Evolutionary conservation across 1,140 invertebrate species (phyloP), one percentile per base, ranked within the genome.

Genomic region (Trachymyrmex cornetzi): DNA sequence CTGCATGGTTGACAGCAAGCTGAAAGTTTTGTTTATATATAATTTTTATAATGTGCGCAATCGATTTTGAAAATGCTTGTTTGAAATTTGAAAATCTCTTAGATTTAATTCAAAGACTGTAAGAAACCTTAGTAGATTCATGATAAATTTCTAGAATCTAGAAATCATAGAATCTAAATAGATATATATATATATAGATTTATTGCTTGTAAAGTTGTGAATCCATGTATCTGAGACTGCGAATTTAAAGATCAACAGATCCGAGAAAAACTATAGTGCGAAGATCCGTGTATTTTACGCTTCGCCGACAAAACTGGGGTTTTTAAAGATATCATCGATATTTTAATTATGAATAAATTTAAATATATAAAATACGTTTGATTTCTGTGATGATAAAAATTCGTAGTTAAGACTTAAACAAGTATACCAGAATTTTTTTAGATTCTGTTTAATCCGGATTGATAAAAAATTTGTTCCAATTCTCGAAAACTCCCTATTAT

Each of bases 1-100:
- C 67, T 30, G 38, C 16, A 66, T 12, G 80, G 69, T 74, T 74
- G 69, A 74, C 57, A 74, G 55, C 59, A 61, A 74, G n/a, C 55
- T 30, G 55, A 84, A 50, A 84, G 11, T 72, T 44, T 59, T 74
- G 80, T 74, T 84, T 48, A 34, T 57, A 55, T 19, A 14, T 50
- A 19, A 82, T 59, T 48, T 72, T 82, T 61, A 7, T 48, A 74
- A 69, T 67, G 48, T 30, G 30, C 63, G 34, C n/a, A 4, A 71
- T 69, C 34, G 24, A 72, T 57, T 69, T 59, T 48, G n/a, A 19
- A 48, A n/a, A 34, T 9, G 1, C 4, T 48, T 9, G 24, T 24
- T 22, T 44, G 19, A 66, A 66, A 53, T 64, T 57, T 48, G 2
- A 24, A 59, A 77, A 44, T 59, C 5, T 6, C 27, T 16, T 16